phyloP scores from a whole-genome alignment of 2,113 vertebrate species.

The Protobothrops flavoviridis region DNA sequence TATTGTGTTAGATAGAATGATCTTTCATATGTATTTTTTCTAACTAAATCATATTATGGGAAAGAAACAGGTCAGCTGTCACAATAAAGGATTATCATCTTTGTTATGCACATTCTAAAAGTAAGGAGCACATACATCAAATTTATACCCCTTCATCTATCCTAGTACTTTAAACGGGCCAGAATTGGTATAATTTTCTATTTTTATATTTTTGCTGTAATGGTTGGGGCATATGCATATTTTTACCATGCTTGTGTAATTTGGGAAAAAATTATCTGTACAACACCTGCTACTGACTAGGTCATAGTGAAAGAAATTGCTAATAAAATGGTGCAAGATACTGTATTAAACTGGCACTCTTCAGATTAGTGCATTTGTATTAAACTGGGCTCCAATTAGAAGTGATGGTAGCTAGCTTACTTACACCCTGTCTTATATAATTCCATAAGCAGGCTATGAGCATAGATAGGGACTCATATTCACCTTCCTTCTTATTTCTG shows the following conservation, averaged over 20 bases:
- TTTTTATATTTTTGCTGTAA: neutral
- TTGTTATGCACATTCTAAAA: neutral
- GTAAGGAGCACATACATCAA: conserved; percentile 13
- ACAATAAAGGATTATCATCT: neutral
- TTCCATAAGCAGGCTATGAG: neutral
- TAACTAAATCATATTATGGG: neutral
- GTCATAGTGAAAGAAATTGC: neutral
- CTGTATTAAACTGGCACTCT: neutral
- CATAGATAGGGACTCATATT: neutral
- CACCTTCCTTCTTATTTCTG: neutral
- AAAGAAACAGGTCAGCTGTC: conserved; percentile 21
- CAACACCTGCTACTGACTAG: neutral
- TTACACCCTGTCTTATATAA: neutral
- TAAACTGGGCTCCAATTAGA: neutral
- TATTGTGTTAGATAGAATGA: neutral
- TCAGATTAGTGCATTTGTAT: neutral
- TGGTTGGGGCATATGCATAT: neutral
- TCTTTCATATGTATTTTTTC: neutral
- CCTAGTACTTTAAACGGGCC: conserved; percentile 8
- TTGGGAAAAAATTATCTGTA: neutral
- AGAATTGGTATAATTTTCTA: neutral
- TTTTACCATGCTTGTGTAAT: conserved; percentile 6
- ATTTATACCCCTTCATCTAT: neutral
- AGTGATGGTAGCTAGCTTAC: neutral
- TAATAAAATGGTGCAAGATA: neutral